Conservation (phyloP, 2,888 invertebrate species). For the Pristionchus maxplancki region DNA sequence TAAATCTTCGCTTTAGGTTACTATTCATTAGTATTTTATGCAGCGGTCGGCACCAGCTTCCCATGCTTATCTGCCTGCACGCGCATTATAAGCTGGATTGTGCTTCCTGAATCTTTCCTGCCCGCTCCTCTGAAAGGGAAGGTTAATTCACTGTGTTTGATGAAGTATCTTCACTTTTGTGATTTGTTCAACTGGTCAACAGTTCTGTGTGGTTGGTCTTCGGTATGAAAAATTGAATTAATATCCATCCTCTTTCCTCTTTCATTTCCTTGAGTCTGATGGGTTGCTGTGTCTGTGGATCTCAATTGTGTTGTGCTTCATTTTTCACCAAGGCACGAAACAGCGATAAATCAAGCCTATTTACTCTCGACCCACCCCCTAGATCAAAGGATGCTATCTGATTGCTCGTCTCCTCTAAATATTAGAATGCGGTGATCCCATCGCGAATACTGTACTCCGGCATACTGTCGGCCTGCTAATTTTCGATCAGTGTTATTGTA, state of each 20-base stretch:
- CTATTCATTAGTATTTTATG: not conserved
- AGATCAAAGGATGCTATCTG: not conserved
- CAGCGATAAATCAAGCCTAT: conserved; percentile 34
- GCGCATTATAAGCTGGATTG: not conserved
- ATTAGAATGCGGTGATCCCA: not conserved
- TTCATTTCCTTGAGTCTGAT: no score
- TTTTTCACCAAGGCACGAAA: not conserved
- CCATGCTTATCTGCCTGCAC: not conserved
- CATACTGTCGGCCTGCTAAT: not conserved
- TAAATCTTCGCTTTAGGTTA: no score
- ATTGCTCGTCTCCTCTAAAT: not conserved
- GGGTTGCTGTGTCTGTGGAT: not conserved
- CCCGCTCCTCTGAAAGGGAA: no score
- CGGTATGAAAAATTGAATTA: not conserved
- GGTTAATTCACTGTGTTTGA: no score
- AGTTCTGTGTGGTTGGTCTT: no score
- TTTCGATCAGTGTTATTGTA: not conserved
- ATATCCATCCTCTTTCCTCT: not conserved
- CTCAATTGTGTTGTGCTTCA: not conserved
- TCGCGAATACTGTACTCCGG: no score
- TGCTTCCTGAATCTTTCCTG: no score
- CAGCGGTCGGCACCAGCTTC: not conserved
- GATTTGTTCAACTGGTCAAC: no score
- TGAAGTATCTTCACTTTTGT: no score
- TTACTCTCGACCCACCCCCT: not conserved